Conservation (phyloP, 1,140 invertebrate genomes). For the Drosophila biarmipes region DNA sequence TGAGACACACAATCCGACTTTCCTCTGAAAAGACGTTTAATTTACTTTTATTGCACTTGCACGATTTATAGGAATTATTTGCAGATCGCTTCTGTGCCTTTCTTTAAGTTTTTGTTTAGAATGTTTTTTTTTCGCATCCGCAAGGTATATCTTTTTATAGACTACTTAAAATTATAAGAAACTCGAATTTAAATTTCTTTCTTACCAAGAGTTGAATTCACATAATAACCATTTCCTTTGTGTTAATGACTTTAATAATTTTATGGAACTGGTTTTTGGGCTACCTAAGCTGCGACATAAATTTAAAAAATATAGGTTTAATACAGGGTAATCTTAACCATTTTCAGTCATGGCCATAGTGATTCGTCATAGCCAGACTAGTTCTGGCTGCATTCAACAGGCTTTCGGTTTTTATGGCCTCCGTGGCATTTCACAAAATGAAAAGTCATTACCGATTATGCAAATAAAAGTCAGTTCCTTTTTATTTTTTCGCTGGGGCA, state of each 20-base stretch:
- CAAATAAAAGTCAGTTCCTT: conserved; percentile 34
- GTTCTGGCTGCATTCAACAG: conserved; percentile 45
- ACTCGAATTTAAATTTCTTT: neutral
- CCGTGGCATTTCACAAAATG: conserved; percentile 58
- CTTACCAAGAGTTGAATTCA: neutral
- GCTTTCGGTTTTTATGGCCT: conserved; percentile 54
- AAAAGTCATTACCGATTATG: conserved; percentile 65
- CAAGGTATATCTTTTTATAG: neutral
- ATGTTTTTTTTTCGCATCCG: too few relatives aligned
- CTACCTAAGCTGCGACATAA: conserved; percentile 1
- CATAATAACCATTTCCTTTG: neutral
- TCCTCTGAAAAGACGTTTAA: conserved; percentile 55
- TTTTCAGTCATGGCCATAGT: conserved; percentile 15
- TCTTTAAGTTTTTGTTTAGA: conserved; percentile 4
- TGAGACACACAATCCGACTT: conserved; percentile 66
- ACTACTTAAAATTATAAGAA: neutral
- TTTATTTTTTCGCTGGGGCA: neutral
- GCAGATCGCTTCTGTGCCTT: conserved; percentile 50
- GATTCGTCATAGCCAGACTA: conserved; percentile 24
- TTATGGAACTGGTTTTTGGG: conserved; percentile 6
- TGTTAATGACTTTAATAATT: neutral
- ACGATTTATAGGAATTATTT: conserved; percentile 76
- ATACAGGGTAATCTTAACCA: conserved; percentile 21
- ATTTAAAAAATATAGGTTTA: conserved; percentile 1
- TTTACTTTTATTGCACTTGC: conserved; percentile 76